Conservation (phyloP, 1,140 invertebrate species). For the Anagrus nilaparvatae region DNA sequence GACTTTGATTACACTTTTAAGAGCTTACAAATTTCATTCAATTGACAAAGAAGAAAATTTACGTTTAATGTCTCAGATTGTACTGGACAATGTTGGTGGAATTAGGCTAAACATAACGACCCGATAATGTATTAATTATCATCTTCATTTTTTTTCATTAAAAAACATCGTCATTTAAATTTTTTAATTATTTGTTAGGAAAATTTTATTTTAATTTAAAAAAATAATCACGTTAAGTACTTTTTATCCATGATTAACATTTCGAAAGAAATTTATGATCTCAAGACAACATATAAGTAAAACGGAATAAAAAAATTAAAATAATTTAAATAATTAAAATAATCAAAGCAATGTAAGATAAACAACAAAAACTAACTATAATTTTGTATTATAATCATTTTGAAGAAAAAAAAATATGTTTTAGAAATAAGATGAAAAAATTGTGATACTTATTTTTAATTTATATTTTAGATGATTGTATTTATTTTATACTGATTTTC, state of each 20-base stretch:
- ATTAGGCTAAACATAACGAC: constrained; percentile 26
- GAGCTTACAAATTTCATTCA: constrained; percentile 40
- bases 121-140: constrained; percentile 13
- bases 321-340: too few species aligned
- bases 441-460: too few species aligned
- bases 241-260: too few species aligned
- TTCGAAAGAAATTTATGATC: not conserved
- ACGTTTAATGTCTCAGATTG: constrained; percentile 25
- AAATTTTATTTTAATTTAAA: not conserved
- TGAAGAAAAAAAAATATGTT: too few species aligned
- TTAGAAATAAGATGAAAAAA: too few species aligned
- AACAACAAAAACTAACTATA: too few species aligned
- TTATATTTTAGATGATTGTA: too few species aligned
- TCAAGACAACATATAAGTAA: not conserved
- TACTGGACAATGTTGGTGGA: constrained; percentile 27
- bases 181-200: not conserved
- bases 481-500: too few species aligned
- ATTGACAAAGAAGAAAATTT: constrained; percentile 25
- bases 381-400: too few species aligned
- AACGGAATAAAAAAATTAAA: not conserved
- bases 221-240: too few species aligned
- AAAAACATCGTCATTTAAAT: not conserved
- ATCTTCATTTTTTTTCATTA: not conserved
- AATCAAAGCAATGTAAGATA: too few species aligned
- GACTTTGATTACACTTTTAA: constrained; percentile 43